phyloP scores from a whole-genome alignment of 2,888 invertebrate species.

The Oligia fasciuncula region DNA sequence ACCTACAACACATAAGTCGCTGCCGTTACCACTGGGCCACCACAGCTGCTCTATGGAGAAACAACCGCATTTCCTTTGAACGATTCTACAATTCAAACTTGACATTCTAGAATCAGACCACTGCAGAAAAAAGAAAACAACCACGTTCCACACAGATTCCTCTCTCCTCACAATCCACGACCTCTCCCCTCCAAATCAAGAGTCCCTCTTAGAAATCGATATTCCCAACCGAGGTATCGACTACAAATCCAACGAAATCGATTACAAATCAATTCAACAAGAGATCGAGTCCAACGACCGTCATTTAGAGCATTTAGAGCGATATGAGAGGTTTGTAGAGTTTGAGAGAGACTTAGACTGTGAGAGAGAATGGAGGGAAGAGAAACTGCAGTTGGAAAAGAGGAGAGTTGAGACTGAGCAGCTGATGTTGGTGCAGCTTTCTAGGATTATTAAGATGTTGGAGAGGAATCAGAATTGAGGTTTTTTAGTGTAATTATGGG shows the following conservation, averaged over 20 bases:
- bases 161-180: conserved; percentile 76
- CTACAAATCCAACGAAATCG: conserved; percentile 39
- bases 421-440: conserved; percentile 75
- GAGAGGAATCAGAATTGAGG: conserved; percentile 78
- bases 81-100: not conserved
- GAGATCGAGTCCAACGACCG: conserved; percentile 51
- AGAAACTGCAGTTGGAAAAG: conserved; percentile 64
- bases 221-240: conserved; percentile 33
- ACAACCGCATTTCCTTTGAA: too few relatives aligned
- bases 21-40: too few relatives aligned
- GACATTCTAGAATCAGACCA: conserved; percentile 67
- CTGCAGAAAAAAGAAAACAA: conserved; percentile 74
- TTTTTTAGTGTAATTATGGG: conserved; percentile 5
- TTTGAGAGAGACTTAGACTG: conserved; percentile 64
- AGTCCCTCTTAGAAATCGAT: conserved; percentile 39
- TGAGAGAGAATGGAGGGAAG: conserved; percentile 61
- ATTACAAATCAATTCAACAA: conserved; percentile 48
- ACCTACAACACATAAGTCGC: too few relatives aligned
- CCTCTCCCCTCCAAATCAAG: conserved; percentile 57
- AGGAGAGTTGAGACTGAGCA: conserved; percentile 72
- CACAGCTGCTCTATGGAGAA: too few relatives aligned
- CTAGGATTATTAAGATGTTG: conserved; percentile 79
- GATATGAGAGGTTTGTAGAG: conserved; percentile 60
- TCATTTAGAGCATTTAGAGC: conserved; percentile 26
- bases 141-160: conserved; percentile 76